Evolutionary conservation across 2,797 vertebrate species (phyloP).

Genomic region (Gallinago solitaria): DNA sequence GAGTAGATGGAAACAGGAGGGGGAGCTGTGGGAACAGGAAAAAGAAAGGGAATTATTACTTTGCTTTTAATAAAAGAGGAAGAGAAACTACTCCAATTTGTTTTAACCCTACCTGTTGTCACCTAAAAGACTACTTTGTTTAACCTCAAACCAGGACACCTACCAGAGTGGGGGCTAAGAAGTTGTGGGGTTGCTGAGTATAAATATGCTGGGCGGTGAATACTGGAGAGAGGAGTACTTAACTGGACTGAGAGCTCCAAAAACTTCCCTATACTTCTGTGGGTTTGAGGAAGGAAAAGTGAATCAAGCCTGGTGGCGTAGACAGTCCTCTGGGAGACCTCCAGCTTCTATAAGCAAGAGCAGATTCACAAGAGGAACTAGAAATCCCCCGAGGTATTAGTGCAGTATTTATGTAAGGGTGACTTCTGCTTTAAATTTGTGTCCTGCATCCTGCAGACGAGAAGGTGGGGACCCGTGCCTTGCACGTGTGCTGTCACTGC

Average conservation of each 20-base stretch:
- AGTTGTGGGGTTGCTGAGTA: background rate
- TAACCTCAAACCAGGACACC: background rate
- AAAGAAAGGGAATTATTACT: background rate
- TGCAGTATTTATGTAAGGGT: background rate
- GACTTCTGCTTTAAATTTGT: background rate
- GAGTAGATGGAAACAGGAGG: background rate
- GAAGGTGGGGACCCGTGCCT: background rate
- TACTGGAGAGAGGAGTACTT: background rate
- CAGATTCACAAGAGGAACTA: background rate
- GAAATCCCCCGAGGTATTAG: background rate
- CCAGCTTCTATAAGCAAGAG: background rate
- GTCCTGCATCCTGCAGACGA: background rate
- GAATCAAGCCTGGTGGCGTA: background rate
- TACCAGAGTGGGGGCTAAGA: background rate
- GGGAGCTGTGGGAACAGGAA: slow-evolving; percentile 52
- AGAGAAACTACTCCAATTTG: background rate
- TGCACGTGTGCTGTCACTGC: background rate
- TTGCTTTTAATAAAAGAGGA: background rate
- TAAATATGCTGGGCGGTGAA: background rate
- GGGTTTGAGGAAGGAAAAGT: background rate
- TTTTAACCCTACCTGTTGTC: background rate
- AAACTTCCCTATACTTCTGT: background rate
- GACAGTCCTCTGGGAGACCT: background rate
- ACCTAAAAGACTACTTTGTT: background rate
- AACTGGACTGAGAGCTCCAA: background rate